Base-by-base conservation (phyloP, 2,113 vertebrate species). In the Halcyon malimbica region DNA sequence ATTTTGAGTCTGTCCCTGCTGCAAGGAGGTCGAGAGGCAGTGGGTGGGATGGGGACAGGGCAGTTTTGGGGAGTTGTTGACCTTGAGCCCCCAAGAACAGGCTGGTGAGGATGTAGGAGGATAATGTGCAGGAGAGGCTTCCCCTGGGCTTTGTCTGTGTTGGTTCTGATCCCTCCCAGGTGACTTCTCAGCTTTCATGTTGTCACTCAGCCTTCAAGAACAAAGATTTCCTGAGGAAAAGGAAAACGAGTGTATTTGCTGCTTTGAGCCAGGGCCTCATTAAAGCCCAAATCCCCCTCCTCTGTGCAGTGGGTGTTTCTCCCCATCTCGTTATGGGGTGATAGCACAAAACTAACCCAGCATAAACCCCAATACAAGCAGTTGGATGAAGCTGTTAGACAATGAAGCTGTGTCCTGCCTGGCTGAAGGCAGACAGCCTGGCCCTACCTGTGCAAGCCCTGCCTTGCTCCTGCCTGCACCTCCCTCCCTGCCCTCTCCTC, bases 301-400 rank as follows among this genome's bases (percentile, higher is more conserved):
- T 7, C 0, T 4, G 3, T 16, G 4, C 31, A 14, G 2, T 44
- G 24, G 57, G 8, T 11, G 5, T 59, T 73, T 64, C 60, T 44
- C 24, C 24, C 75, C 51, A 16, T n/a, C 59, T 69, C 1, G 0
- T 75, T 46, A 19, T 5, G 39, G 37, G 15, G 17, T 2, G 5
- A n/a, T 2, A 16, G 48, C 10, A 10, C 54, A 64, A 81, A 64
- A 53, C 14, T 16, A 39, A 53, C 35, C 24, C 16, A 19, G 7
- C 26, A 5, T 5, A 50, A 48, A n/a, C 31, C 48, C 28, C 5
- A 25, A 12, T 7, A 6, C 21, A 21, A 51, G 33, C 31, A n/a
- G 28, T 9, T 1, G 0, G 56, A n/a, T 13, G 48, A 41, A 74
- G 50, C 1, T 37, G 31, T 16, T 50, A 54, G 41, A 51, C 44